Percentiles rank a stretch among this genome's conserved stretches.
Conservation (phyloP, 92 coral and sea anemone species). For the Paragorgia papillata region DNA sequence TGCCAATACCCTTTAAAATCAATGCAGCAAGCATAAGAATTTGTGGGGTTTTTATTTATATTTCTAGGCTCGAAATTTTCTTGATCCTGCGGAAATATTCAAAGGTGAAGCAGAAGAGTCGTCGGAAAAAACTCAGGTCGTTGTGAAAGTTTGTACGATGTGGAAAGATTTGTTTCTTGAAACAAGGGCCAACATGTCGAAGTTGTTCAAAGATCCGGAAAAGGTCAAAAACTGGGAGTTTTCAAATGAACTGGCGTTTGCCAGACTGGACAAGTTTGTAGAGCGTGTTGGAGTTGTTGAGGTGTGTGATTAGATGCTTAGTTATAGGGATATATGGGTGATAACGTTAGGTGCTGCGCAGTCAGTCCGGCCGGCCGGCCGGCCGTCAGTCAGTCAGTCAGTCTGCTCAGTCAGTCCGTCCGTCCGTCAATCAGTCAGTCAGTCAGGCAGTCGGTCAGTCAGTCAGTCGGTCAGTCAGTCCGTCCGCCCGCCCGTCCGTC, state of each 20-base stretch:
- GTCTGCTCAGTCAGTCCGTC: too few relatives aligned
- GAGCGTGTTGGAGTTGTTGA: slow-evolving; percentile 84
- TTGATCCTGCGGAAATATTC: slow-evolving; percentile 97
- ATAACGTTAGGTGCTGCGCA: too few relatives aligned
- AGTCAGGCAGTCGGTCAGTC: too few relatives aligned
- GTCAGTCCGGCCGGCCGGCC: too few relatives aligned
- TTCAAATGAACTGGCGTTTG: slow-evolving; percentile 87
- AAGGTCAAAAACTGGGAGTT: slow-evolving; percentile 95
- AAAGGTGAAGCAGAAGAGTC: slow-evolving; percentile 95
- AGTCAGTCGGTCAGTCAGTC: too few relatives aligned
- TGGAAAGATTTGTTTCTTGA: slow-evolving; percentile 84
- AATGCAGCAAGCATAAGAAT: too few relatives aligned
- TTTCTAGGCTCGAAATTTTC: slow-evolving; percentile 80
- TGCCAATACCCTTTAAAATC: too few relatives aligned
- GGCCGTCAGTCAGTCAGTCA: too few relatives aligned
- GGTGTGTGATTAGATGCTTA: slow-evolving; percentile 51
- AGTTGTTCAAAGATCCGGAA: slow-evolving; percentile 82
- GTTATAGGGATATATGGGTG: too few relatives aligned
- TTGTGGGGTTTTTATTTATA: too few relatives aligned
- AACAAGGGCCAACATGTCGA: slow-evolving; percentile 77
- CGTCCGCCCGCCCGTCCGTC: too few relatives aligned
- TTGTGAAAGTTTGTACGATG: slow-evolving; percentile 72
- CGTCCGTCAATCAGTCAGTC: too few relatives aligned
- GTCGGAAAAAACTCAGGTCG: slow-evolving; percentile 78
- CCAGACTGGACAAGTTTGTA: slow-evolving; percentile 89